phyloP scores from a whole-genome alignment of 2,888 invertebrate species.

The Dicyrtomina minuta region DNA sequence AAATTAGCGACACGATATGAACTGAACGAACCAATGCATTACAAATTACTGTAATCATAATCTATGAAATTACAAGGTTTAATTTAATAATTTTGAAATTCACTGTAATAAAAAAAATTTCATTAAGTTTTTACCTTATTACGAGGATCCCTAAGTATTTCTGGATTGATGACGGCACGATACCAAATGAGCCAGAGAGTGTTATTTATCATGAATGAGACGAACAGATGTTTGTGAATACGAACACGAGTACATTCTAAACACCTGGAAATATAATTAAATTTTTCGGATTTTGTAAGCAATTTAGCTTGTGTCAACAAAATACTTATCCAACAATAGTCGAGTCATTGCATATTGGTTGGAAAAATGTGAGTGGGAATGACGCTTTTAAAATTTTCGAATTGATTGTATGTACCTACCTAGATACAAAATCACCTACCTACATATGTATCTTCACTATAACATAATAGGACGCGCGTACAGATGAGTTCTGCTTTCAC shows the following conservation, averaged over 20 bases:
- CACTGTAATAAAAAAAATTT: too few species aligned
- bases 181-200: slow-evolving; percentile 88
- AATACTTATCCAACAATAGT: too few species aligned
- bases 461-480: too few species aligned
- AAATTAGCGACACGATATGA: too few species aligned
- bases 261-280: slow-evolving; percentile 72
- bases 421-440: neutral
- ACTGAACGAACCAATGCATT: too few species aligned
- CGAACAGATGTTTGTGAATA: slow-evolving; percentile 90
- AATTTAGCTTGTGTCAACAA: too few species aligned
- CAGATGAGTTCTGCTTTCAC: too few species aligned
- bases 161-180: slow-evolving; percentile 51
- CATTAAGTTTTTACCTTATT: slow-evolving; percentile 36
- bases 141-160: slow-evolving; percentile 2
- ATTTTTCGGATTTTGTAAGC: too few species aligned
- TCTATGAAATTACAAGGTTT: too few species aligned
- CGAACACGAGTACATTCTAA: slow-evolving; percentile 87
- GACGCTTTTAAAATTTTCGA: neutral
- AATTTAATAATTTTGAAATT: too few species aligned
- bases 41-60: too few species aligned
- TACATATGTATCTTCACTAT: too few species aligned
- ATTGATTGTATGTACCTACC: neutral
- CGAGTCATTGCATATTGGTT: neutral
- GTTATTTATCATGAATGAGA: slow-evolving; percentile 86
- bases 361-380: neutral